These are phyloP conservation scores for Neodontobutis hainanensis DNA, from an alignment of 2,113 vertebrate species.

Conservation along the genomic window DNA sequence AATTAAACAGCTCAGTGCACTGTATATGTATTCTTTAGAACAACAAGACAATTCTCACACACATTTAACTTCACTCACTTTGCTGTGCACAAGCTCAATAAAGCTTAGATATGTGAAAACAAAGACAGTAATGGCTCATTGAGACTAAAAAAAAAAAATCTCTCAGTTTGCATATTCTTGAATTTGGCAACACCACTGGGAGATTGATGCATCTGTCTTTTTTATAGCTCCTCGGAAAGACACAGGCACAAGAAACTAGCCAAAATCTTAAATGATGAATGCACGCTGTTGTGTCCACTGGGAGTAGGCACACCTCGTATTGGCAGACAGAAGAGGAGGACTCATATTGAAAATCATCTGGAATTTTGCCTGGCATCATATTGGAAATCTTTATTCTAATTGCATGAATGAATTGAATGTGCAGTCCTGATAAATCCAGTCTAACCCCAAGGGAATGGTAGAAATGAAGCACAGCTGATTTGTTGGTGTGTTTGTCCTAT, in stretches of 20 bases:
- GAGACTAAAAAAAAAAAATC: conserved; percentile 47
- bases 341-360: conserved; percentile 74
- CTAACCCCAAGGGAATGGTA: conserved; percentile 59
- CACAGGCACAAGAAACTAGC: conserved; percentile 50
- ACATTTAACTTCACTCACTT: conserved; percentile 28
- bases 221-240: conserved; percentile 65
- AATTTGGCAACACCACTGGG: conserved; percentile 61
- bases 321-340: conserved; percentile 50
- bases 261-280: conserved; percentile 75
- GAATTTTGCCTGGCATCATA: conserved; percentile 63
- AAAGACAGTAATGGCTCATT: conserved; percentile 56
- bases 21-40: conserved; percentile 15
- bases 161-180: conserved; percentile 46
- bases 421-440: conserved; percentile 68
- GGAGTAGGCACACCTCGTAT: conserved; percentile 66
- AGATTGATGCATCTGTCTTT: conserved; percentile 73
- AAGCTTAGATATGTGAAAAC: conserved; percentile 62
- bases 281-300: conserved; percentile 47
- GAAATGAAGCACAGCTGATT: conserved; percentile 70
- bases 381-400: conserved; percentile 78
- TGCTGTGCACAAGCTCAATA: conserved; percentile 33
- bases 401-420: conserved; percentile 74
- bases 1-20: conserved; percentile 27
- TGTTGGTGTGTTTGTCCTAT: conserved; percentile 44
- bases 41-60: not conserved